A percentile compares a stretch with the other conserved stretches of the same genome.
phyloP scores from a whole-genome alignment of 2,113 vertebrate species.

The Larimichthys polyactis region DNA sequence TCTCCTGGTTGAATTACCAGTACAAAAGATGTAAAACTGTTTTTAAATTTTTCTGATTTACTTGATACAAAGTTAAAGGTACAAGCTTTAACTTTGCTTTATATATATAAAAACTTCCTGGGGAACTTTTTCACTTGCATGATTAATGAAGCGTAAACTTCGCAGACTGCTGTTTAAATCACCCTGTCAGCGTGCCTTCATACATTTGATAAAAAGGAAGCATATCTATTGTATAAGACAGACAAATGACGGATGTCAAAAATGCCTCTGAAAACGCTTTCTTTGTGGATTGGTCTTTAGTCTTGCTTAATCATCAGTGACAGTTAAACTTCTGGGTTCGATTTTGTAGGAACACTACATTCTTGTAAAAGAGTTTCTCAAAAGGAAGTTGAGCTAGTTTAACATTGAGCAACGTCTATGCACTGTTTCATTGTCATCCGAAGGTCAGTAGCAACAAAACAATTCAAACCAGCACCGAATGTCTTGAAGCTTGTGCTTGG shows the following conservation, averaged over 20 bases:
- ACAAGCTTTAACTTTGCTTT: neutral
- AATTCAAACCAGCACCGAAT: slow-evolving; percentile 4
- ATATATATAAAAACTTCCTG: neutral
- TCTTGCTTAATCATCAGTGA: neutral
- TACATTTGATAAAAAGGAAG: neutral
- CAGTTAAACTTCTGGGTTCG: neutral
- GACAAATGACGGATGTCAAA: neutral
- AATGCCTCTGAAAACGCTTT: neutral
- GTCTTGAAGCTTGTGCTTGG: neutral
- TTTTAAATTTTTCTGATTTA: neutral
- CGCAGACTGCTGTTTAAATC: neutral
- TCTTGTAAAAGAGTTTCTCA: neutral
- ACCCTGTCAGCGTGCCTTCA: neutral
- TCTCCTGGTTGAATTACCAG: neutral
- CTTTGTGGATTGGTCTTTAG: neutral
- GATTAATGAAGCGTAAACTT: neutral
- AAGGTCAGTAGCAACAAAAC: slow-evolving; percentile 24
- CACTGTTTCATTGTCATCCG: slow-evolving; percentile 7
- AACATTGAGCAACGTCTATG: neutral
- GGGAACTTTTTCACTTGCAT: neutral
- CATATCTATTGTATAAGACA: neutral
- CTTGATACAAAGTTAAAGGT: neutral
- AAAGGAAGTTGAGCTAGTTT: neutral
- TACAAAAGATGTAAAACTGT: neutral
- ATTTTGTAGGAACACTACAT: neutral